A percentile compares a stretch with the other conserved stretches of the same genome.
These are phyloP conservation scores for Heliothis peltigera DNA, from an alignment of 2,888 invertebrate species.

Conservation along the genomic window DNA sequence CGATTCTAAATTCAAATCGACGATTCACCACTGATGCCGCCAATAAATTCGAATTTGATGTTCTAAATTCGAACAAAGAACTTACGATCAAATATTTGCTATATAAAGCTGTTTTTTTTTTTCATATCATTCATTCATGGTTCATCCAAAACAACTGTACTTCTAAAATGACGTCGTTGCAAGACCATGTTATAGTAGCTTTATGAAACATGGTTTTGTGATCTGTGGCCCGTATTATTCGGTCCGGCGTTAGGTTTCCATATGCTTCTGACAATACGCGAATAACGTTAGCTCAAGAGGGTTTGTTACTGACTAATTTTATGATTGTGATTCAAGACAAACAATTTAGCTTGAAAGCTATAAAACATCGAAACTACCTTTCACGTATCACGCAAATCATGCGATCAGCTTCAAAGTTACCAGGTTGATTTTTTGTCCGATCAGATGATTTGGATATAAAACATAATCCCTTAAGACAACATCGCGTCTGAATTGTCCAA, in stretches of 20 bases:
- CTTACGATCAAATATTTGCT: too few relatives aligned
- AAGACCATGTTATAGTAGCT: not conserved
- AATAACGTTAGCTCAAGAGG: not conserved
- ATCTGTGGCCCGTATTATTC: not conserved
- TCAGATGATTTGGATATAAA: too few relatives aligned
- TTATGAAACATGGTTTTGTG: not conserved
- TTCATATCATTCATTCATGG: too few relatives aligned
- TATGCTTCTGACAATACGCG: conserved; percentile 2
- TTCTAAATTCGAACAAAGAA: conserved; percentile 16
- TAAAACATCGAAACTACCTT: not conserved
- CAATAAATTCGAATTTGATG: conserved; percentile 16
- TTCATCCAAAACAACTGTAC: not conserved
- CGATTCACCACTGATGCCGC: conserved; percentile 3
- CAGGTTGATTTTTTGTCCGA: too few relatives aligned
- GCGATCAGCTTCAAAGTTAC: too few relatives aligned
- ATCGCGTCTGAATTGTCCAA: too few relatives aligned
- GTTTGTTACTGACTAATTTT: not conserved
- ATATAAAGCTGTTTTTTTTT: too few relatives aligned
- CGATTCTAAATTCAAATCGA: conserved; percentile 11
- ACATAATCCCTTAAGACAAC: too few relatives aligned
- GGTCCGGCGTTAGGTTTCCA: not conserved
- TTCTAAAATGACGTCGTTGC: not conserved
- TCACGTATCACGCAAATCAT: too few relatives aligned
- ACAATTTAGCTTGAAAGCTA: not conserved
- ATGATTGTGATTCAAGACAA: not conserved